These are phyloP conservation scores for Phengaris arion DNA, from an alignment of 2,888 invertebrate species.

Conservation along the genomic window DNA sequence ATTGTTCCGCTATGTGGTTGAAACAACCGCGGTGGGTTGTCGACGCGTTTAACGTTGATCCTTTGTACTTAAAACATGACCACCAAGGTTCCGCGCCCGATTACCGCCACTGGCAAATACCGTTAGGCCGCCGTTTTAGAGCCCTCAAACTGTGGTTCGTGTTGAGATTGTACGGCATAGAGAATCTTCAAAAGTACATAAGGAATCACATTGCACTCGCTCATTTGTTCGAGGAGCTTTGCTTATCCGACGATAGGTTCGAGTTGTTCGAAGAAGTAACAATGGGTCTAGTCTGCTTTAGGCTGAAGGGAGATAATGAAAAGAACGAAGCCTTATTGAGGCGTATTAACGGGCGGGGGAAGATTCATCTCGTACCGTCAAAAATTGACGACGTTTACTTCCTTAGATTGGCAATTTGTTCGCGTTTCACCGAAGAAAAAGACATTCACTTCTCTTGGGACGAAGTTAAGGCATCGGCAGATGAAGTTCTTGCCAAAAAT, in stretches of 20 bases:
- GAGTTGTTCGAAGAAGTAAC: conserved; percentile 93
- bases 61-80: conserved; percentile 96
- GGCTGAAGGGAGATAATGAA: conserved; percentile 92
- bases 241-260: conserved; percentile 88
- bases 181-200: conserved; percentile 92
- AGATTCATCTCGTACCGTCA: conserved; percentile 95
- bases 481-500: conserved; percentile 77
- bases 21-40: conserved; percentile 93
- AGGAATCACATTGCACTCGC: conserved; percentile 92
- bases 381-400: conserved; percentile 91
- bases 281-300: conserved; percentile 98
- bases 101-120: conserved; percentile 98
- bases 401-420: conserved; percentile 93
- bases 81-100: conserved; percentile 94
- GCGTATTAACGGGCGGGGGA: conserved; percentile 91
- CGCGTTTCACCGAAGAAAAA: conserved; percentile 87
- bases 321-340: conserved; percentile 89
- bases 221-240: conserved; percentile 90
- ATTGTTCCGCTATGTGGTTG: conserved; percentile 99
- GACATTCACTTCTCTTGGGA: conserved; percentile 94
- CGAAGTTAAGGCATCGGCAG: conserved; percentile 87
- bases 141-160: conserved; percentile 98
- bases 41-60: conserved; percentile 98
- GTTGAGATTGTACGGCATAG: conserved; percentile 91
- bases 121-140: conserved; percentile 94